A percentile compares a stretch with the other conserved stretches of the same genome.
These are phyloP conservation scores for Corythornis leucogaster DNA, from an alignment of 2,797 vertebrate genomes.

Conservation along the genomic window DNA sequence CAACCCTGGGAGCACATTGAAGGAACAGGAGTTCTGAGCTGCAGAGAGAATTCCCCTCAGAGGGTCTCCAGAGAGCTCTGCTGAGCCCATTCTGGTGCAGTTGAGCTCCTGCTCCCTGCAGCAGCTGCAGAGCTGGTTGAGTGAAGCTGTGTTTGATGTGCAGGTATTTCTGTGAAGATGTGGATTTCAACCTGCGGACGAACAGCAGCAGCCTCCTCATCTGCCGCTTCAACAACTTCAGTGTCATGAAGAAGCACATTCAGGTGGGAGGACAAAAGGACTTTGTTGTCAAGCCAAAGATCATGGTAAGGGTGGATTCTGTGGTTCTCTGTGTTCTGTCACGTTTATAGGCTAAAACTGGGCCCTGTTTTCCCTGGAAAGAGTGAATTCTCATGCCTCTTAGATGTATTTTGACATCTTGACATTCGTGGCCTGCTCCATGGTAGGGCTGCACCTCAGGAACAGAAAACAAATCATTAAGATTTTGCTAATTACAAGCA, in stretches of 20 bases:
- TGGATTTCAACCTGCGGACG: constrained; percentile 95
- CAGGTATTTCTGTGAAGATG: constrained; percentile 96
- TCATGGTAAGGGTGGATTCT: constrained; percentile 81
- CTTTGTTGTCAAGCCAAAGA: constrained; percentile 92
- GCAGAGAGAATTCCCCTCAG: not conserved
- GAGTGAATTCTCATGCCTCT: not conserved
- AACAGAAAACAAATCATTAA: not conserved
- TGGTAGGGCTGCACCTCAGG: not conserved
- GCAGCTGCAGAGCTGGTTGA: not conserved
- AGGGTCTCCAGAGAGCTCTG: not conserved
- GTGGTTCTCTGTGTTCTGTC: fast-evolving
- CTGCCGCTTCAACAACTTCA: constrained; percentile 97
- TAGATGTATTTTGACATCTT: not conserved
- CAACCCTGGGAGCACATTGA: not conserved
- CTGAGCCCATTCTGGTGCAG: not conserved
- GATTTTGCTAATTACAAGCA: not conserved
- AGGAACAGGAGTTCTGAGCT: not conserved
- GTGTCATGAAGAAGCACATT: constrained; percentile 97
- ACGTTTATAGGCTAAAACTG: not conserved
- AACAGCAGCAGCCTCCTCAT: constrained; percentile 94
- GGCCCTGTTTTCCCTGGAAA: not conserved
- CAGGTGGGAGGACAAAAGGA: constrained; percentile 92
- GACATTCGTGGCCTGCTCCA: not conserved
- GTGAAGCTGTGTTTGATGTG: constrained; percentile 10
- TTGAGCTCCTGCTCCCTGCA: not conserved